Percentiles rank a stretch among this genome's conserved stretches.
phyloP scores from a whole-genome alignment of 2,113 vertebrate genomes.

The Oplegnathus fasciatus region DNA sequence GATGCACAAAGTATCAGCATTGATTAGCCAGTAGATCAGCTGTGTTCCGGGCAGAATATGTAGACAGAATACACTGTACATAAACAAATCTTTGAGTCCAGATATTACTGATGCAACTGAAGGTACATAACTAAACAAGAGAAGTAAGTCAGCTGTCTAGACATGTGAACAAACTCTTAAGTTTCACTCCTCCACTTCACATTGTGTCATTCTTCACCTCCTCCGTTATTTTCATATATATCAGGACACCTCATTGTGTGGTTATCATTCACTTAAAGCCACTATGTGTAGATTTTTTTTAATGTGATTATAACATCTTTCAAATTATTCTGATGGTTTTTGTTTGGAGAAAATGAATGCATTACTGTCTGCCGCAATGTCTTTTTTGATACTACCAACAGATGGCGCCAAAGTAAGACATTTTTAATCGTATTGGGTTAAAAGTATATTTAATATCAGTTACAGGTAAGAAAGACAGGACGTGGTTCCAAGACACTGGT shows the following conservation, averaged over 20 bases:
- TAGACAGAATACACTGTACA: slow-evolving; percentile 21
- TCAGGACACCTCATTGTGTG: slow-evolving; percentile 13
- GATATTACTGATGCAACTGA: not conserved
- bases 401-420: slow-evolving; percentile 25
- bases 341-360: not conserved
- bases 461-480: not conserved
- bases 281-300: slow-evolving; percentile 5
- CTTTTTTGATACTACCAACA: slow-evolving; percentile 11
- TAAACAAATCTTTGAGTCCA: slow-evolving; percentile 15
- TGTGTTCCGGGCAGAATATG: slow-evolving; percentile 27
- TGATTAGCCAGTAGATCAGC: slow-evolving; percentile 55
- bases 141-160: not conserved
- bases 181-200: not conserved
- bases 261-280: not conserved
- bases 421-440: not conserved
- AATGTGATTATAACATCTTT: not conserved
- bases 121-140: not conserved
- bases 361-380: not conserved
- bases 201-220: not conserved
- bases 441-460: not conserved
- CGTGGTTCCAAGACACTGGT: not conserved
- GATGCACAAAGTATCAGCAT: slow-evolving; percentile 45
- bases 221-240: not conserved
- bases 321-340: not conserved
- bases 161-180: not conserved